Evolutionary conservation across 2,113 vertebrate species (phyloP).

Genomic region (Catharus bicknelli): DNA sequence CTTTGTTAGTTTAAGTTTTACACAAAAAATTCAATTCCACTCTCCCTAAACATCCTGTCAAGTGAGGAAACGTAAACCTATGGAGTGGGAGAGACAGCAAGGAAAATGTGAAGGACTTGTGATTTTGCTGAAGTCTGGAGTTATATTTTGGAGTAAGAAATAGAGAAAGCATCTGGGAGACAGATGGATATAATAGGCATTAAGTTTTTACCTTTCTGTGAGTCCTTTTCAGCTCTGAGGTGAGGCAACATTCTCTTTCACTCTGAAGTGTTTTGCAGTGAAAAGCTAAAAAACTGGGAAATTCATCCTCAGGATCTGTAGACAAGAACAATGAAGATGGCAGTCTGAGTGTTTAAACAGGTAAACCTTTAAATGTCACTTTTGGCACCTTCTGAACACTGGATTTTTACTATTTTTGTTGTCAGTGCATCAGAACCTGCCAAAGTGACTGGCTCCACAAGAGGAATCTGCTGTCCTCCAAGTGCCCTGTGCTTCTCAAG

Average conservation of each 20-base stretch:
- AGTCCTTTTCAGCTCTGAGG: background rate
- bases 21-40: background rate
- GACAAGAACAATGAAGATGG: background rate
- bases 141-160: background rate
- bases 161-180: background rate
- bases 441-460: too few species aligned
- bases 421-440: background rate
- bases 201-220: background rate
- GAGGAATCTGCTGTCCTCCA: background rate
- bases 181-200: background rate
- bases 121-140: background rate
- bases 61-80: background rate
- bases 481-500: background rate
- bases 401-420: background rate
- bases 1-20: background rate
- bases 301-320: background rate
- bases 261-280: background rate
- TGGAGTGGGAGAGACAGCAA: accelerated
- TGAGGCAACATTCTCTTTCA: background rate
- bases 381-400: background rate
- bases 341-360: background rate
- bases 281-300: background rate
- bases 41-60: background rate
- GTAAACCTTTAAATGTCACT: background rate
- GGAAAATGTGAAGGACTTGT: background rate